A percentile compares a stretch with the other conserved stretches of the same genome.
Conservation (phyloP, 2,113 vertebrate species). For the Eulemur macaco region DNA sequence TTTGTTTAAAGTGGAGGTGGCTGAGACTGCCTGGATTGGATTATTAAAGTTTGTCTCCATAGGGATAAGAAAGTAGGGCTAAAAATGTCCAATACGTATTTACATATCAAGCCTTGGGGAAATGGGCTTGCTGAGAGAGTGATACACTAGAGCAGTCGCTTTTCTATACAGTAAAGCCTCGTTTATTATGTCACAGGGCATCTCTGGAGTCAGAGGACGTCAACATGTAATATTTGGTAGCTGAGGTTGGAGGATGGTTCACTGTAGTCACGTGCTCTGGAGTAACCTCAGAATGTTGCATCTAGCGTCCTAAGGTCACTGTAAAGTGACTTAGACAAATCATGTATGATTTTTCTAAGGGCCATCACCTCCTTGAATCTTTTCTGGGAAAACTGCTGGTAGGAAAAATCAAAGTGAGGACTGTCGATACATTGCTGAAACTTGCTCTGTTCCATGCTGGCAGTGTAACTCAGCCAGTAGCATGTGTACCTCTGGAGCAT, state of each 20-base stretch:
- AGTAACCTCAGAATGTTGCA: not conserved
- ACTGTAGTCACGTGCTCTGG: not conserved
- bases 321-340: not conserved
- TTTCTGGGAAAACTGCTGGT: not conserved
- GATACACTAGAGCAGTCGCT: not conserved
- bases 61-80: not conserved
- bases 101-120: not conserved
- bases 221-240: not conserved
- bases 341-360: not conserved
- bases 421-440: not conserved
- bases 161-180: not conserved
- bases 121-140: not conserved
- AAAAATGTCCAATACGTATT: not conserved
- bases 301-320: not conserved
- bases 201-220: not conserved
- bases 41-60: not conserved
- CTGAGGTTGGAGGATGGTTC: not conserved
- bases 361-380: not conserved
- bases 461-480: not conserved
- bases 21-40: not conserved
- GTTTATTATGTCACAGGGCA: not conserved
- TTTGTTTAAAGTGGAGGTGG: not conserved
- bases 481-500: not conserved
- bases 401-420: not conserved
- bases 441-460: not conserved